A percentile compares a stretch with the other conserved stretches of the same genome.
Conservation (phyloP, 1,140 invertebrate genomes). For the Drosophila tristis region DNA sequence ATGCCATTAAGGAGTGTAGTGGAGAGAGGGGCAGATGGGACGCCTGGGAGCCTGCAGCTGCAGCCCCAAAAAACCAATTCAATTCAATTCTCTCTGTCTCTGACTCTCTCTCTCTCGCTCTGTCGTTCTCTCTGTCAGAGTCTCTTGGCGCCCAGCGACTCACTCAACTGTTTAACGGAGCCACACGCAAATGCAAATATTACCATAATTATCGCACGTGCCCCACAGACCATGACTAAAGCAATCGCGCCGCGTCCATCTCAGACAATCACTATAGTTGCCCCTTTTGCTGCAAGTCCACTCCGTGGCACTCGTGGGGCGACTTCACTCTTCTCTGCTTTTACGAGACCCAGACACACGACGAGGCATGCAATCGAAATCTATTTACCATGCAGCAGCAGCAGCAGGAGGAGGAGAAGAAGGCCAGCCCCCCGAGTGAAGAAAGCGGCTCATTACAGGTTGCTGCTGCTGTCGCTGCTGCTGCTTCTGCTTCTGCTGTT, state of each 20-base stretch:
- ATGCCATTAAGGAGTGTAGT: constrained; percentile 50
- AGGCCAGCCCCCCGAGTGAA: constrained; percentile 58
- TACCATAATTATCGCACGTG: constrained; percentile 81
- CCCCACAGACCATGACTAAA: constrained; percentile 77
- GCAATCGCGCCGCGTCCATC: constrained; percentile 77
- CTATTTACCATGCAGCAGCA: constrained; percentile 75
- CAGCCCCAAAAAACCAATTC: constrained; percentile 24
- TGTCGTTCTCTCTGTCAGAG: constrained; percentile 9
- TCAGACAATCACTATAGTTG: constrained; percentile 42
- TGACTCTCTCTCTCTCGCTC: not conserved
- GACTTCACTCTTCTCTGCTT: not conserved
- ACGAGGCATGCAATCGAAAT: constrained; percentile 76
- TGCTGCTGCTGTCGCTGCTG: constrained; percentile 32
- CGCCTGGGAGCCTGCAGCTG: too few relatives aligned
- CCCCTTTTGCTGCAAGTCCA: constrained; percentile 3
- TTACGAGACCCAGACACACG: constrained; percentile 40
- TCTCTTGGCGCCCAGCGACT: constrained; percentile 68
- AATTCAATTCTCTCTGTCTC: constrained; percentile 13
- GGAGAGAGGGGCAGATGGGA: not conserved
- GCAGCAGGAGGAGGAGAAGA: constrained; percentile 13
- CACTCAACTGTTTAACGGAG: constrained; percentile 81
- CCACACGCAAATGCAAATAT: constrained; percentile 81
- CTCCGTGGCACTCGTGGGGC: not conserved
- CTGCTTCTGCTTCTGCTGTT: constrained; percentile 44
- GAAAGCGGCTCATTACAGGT: constrained; percentile 80